A percentile compares a stretch with the other conserved stretches of the same genome.
Conservation (phyloP, 2,113 vertebrate genomes). For the Tinamus guttatus region DNA sequence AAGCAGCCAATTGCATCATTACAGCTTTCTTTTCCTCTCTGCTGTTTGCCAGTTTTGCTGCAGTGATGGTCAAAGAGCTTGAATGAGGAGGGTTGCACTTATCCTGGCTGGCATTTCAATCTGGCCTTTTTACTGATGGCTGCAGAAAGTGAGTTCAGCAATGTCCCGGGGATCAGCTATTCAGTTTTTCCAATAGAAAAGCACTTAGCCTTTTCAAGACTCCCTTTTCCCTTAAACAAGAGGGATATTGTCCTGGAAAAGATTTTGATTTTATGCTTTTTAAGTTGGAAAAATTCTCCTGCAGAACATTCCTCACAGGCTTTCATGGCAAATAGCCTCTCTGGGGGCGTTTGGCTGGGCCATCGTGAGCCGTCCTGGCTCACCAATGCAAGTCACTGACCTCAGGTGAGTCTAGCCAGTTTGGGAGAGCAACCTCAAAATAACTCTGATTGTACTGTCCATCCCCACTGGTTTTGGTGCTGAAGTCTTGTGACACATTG, state of each 20-base stretch:
- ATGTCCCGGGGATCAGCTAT: neutral
- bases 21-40: neutral
- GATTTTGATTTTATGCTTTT: slow-evolving; percentile 45
- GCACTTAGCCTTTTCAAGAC: neutral
- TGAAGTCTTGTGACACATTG: neutral
- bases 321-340: neutral
- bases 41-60: neutral
- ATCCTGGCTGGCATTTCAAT: slow-evolving; percentile 8
- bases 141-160: neutral
- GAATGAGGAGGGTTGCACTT: neutral
- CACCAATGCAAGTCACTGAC: neutral
- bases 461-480: neutral
- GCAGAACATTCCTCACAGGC: neutral
- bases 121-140: slow-evolving; percentile 12
- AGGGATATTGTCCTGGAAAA: neutral
- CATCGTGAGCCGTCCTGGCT: accelerated
- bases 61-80: neutral
- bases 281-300: neutral
- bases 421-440: neutral
- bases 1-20: accelerated
- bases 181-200: slow-evolving; percentile 27
- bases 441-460: neutral
- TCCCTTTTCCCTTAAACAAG: slow-evolving; percentile 19
- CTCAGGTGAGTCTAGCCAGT: accelerated
- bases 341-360: neutral